Percentiles rank a stretch among this genome's conserved stretches.
Conservation (phyloP, 64 coral and sea anemone genomes). For the Anthopleura sola region DNA sequence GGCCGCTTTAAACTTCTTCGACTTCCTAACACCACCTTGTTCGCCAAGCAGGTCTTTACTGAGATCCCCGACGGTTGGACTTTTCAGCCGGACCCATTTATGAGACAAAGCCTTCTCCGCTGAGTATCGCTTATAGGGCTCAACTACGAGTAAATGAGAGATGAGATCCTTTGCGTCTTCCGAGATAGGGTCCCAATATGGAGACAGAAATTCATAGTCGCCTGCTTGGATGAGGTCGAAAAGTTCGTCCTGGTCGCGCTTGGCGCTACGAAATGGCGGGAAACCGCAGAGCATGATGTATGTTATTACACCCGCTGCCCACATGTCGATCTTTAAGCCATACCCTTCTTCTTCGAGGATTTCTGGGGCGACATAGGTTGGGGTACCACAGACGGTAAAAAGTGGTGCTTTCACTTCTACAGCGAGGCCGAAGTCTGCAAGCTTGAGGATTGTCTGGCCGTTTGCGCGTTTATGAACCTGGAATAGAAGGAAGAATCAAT, state of each 20-base stretch:
- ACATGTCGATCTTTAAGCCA: slow-evolving; percentile 91
- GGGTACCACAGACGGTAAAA: slow-evolving; percentile 95
- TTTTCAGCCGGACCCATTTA: slow-evolving; percentile 53
- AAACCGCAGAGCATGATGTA: slow-evolving; percentile 99
- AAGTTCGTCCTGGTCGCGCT: slow-evolving; percentile 91
- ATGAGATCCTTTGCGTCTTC: slow-evolving; percentile 80
- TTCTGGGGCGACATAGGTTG: slow-evolving; percentile 96
- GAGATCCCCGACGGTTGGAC: slow-evolving; percentile 39
- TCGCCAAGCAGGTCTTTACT: slow-evolving; percentile 33
- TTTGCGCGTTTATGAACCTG: slow-evolving; percentile 75
- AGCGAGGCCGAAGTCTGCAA: slow-evolving; percentile 95
- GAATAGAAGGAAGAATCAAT: background rate
- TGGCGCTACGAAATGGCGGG: slow-evolving; percentile 95
- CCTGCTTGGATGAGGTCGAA: slow-evolving; percentile 79
- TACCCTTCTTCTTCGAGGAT: slow-evolving; percentile 95
- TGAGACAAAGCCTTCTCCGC: slow-evolving; percentile 81
- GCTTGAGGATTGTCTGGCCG: slow-evolving; percentile 70
- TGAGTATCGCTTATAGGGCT: slow-evolving; percentile 37
- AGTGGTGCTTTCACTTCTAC: slow-evolving; percentile 84
- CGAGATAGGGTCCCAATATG: slow-evolving; percentile 92
- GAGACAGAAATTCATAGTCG: slow-evolving; percentile 72
- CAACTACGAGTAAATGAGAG: slow-evolving; percentile 72
- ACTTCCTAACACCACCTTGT: background rate
- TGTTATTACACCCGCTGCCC: slow-evolving; percentile 94
- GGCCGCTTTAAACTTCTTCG: slow-evolving; percentile 76